phyloP scores from a whole-genome alignment of 2,888 invertebrate genomes.

The Andrena hattorfiana region DNA sequence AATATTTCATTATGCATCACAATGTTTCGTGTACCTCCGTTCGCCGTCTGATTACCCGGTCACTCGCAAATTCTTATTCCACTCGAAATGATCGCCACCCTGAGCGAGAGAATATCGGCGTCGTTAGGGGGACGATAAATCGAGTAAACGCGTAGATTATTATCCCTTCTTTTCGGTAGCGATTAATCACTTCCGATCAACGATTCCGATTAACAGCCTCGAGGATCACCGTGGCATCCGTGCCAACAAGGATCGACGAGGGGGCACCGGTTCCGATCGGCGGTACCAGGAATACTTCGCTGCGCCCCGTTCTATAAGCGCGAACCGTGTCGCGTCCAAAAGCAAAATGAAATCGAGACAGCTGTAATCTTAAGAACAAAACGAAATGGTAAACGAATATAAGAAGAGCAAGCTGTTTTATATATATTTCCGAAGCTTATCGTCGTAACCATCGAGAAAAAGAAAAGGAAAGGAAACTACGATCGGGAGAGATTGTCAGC shows the following conservation, averaged over 20 bases:
- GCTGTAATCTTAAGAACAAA: too few species aligned
- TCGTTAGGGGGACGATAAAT: slow-evolving; percentile 16
- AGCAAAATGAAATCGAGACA: too few species aligned
- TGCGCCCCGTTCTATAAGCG: not conserved
- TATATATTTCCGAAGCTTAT: too few species aligned
- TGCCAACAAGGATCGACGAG: too few species aligned
- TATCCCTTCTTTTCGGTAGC: not conserved
- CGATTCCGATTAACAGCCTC: slow-evolving; percentile 23
- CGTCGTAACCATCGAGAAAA: not conserved
- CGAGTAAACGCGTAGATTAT: not conserved
- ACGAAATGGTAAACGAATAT: too few species aligned
- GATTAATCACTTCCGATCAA: slow-evolving; percentile 25
- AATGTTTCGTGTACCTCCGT: slow-evolving; percentile 22
- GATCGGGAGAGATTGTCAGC: not conserved
- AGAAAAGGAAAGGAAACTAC: not conserved
- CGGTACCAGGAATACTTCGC: not conserved
- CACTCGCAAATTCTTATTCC: not conserved
- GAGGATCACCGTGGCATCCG: not conserved
- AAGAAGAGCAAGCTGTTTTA: too few species aligned
- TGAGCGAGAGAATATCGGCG: not conserved
- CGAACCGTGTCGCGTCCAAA: not conserved
- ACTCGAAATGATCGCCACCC: slow-evolving; percentile 6
- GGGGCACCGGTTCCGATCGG: not conserved
- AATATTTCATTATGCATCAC: slow-evolving; percentile 36
- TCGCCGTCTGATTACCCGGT: not conserved